Evolutionary conservation across 2,113 vertebrate species (phyloP).

Genomic region (Alligator sinensis): DNA sequence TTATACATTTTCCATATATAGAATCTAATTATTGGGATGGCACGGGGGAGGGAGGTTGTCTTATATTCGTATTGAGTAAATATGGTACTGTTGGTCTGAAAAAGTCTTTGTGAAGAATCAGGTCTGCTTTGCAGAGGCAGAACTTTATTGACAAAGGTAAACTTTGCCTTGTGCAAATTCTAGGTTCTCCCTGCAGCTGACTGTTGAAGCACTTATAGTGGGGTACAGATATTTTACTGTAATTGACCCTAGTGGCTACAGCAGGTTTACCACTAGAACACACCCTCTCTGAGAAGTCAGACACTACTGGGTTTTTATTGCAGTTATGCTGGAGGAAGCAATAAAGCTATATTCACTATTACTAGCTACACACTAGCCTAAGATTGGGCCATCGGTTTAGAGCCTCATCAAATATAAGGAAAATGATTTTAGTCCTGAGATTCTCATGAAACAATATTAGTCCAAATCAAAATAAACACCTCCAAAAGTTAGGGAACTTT

Average conservation of each 20-base stretch:
- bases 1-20: too few species aligned
- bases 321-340: too few species aligned
- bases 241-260: neutral
- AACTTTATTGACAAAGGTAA: neutral
- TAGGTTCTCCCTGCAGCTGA: neutral
- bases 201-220: neutral
- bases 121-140: neutral
- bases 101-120: neutral
- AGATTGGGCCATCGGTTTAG: neutral
- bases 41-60: too few species aligned
- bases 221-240: neutral
- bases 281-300: neutral
- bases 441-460: neutral
- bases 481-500: neutral
- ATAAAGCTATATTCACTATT: neutral
- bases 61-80: too few species aligned
- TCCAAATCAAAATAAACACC: neutral
- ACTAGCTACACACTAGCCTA: neutral
- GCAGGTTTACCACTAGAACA: neutral
- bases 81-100: neutral
- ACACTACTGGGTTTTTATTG: neutral
- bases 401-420: neutral
- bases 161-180: neutral
- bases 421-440: neutral
- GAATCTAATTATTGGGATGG: too few species aligned